Conservation (phyloP, 2,113 vertebrate species). For the Channa argus region DNA sequence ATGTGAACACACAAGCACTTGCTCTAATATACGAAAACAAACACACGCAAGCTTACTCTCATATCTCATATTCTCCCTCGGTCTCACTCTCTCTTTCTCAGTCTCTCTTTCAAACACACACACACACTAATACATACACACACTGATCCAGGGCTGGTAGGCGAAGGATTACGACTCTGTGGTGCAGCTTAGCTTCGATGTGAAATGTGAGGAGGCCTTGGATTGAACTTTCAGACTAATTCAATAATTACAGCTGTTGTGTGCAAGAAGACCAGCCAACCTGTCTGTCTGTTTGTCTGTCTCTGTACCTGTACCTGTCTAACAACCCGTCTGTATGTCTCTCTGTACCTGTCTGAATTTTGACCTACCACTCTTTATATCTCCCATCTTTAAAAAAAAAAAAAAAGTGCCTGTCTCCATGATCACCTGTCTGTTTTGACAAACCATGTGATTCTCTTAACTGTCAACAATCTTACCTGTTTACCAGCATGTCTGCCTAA, state of each 20-base stretch:
- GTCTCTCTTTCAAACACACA: neutral
- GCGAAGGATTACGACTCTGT: constrained; percentile 69
- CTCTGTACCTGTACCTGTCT: constrained; percentile 29
- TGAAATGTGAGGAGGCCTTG: constrained; percentile 91
- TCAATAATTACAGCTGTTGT: constrained; percentile 95
- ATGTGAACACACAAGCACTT: constrained; percentile 52
- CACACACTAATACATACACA: constrained; percentile 44
- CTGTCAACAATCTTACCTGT: neutral
- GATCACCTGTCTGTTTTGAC: constrained; percentile 10
- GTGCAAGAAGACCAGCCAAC: constrained; percentile 26
- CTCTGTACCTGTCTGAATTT: neutral
- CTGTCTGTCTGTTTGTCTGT: constrained; percentile 46
- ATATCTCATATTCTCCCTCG: constrained; percentile 52
- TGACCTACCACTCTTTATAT: neutral
- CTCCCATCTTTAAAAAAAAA: too few species aligned
- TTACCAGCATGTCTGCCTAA: neutral
- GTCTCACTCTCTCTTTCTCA: constrained; percentile 61
- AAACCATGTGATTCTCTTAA: neutral
- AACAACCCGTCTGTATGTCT: neutral
- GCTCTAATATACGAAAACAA: constrained; percentile 65
- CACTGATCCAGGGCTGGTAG: constrained; percentile 54
- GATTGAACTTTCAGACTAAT: constrained; percentile 97
- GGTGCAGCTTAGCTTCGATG: constrained; percentile 88
- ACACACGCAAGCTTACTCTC: constrained; percentile 56
- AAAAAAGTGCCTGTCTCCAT: neutral